Conservation (phyloP, 2,113 vertebrate species). For the Pluvialis apricaria region DNA sequence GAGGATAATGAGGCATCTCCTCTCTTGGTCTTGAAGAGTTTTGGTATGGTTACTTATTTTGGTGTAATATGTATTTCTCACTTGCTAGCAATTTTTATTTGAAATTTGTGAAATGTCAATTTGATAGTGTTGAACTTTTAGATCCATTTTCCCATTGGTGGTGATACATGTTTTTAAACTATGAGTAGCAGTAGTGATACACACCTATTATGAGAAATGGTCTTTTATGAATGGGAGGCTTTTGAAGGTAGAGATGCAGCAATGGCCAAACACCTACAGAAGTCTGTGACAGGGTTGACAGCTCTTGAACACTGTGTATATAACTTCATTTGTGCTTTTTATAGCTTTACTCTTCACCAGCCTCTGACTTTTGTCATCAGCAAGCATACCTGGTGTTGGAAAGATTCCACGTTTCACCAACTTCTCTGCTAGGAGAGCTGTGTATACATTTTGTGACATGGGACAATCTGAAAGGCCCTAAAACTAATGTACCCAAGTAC, state of each 20-base stretch:
- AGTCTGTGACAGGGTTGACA: not conserved
- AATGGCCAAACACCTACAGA: not conserved
- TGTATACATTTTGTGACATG: fast-evolving
- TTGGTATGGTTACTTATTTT: not conserved
- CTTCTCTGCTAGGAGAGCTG: not conserved
- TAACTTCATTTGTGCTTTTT: not conserved
- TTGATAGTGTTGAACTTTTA: not conserved
- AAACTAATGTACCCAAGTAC: not conserved
- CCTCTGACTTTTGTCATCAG: not conserved
- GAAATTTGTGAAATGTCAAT: not conserved
- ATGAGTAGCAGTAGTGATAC: not conserved
- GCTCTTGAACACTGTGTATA: not conserved
- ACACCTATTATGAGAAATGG: not conserved
- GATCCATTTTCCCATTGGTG: not conserved
- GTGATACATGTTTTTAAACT: not conserved
- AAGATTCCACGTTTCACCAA: not conserved
- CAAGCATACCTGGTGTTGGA: not conserved
- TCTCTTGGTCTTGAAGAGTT: not conserved
- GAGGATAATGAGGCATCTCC: not conserved
- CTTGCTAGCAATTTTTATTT: not conserved
- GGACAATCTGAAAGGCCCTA: not conserved
- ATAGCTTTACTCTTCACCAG: not conserved
- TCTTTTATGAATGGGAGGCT: not conserved
- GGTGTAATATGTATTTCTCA: not conserved
- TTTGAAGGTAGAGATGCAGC: not conserved